Percentiles rank a stretch among this genome's conserved stretches.
Conservation (phyloP, 2,888 invertebrate genomes). For the Myopa tessellatipennis region DNA sequence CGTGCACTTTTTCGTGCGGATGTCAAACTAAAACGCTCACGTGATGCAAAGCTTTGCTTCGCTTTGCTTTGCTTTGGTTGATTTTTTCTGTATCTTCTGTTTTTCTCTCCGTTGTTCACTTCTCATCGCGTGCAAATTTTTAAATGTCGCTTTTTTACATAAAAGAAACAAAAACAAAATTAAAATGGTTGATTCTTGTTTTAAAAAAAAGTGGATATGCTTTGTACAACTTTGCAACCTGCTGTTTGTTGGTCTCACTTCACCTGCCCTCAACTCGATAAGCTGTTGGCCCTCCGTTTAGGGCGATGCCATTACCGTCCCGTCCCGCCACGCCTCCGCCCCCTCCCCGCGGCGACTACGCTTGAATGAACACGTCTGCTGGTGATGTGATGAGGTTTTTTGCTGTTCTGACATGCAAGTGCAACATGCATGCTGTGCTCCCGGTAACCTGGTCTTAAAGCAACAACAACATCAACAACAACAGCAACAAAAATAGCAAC, state of each 20-base stretch:
- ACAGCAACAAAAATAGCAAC: neutral
- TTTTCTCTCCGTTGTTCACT: neutral
- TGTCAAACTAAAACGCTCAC: constrained; percentile 18
- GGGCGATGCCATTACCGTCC: neutral
- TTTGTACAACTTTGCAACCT: constrained; percentile 4
- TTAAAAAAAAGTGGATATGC: constrained; percentile 1
- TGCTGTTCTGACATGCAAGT: constrained; percentile 26
- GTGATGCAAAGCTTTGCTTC: neutral
- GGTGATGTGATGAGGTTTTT: constrained; percentile 32
- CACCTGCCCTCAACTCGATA: neutral
- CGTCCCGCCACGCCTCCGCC: neutral
- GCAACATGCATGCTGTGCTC: constrained; percentile 31
- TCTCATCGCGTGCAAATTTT: constrained; percentile 27
- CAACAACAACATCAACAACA: neutral
- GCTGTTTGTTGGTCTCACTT: constrained; percentile 4
- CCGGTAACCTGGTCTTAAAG: neutral
- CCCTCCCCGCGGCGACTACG: neutral
- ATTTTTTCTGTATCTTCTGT: neutral
- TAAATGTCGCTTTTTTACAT: constrained; percentile 10
- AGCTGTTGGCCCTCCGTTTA: neutral
- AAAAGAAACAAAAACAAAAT: neutral
- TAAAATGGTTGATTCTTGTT: neutral
- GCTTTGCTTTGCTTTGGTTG: neutral
- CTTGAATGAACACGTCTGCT: constrained; percentile 28
- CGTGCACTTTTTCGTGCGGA: neutral